phyloP scores from a whole-genome alignment of 2,797 vertebrate species.

The Lacerta bilineata region DNA sequence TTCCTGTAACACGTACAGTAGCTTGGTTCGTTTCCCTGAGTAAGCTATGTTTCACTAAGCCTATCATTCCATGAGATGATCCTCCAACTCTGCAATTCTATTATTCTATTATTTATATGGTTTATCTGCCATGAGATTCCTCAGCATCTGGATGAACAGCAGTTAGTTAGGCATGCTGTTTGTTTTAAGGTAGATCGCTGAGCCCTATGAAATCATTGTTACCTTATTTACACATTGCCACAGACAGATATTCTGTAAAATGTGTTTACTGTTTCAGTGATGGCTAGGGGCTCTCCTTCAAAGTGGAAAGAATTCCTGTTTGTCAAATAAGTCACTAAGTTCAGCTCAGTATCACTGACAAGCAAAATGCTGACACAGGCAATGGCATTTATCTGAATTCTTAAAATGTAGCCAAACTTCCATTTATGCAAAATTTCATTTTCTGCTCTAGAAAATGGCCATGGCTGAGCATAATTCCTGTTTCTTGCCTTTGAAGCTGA shows the following conservation, averaged over 20 bases:
- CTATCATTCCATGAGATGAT: background rate
- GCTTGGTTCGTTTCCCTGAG: background rate
- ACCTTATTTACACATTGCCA: constrained; percentile 27
- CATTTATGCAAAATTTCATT: constrained; percentile 22
- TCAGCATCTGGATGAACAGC: background rate
- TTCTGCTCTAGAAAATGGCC: constrained; percentile 57
- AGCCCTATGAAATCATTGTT: constrained; percentile 37
- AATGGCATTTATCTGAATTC: background rate
- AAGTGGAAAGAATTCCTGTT: background rate
- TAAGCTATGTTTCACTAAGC: background rate
- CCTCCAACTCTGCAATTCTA: no score
- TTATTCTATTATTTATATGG: background rate
- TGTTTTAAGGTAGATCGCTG: constrained; percentile 27
- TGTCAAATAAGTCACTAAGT: constrained; percentile 12
- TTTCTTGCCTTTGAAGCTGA: constrained; percentile 64
- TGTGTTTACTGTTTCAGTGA: background rate
- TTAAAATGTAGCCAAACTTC: background rate
- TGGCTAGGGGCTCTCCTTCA: background rate
- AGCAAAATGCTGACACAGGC: constrained; percentile 21
- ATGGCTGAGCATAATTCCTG: constrained; percentile 48
- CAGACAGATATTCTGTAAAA: background rate
- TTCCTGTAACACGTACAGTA: background rate
- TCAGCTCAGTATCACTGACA: constrained; percentile 19
- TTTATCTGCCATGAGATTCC: background rate
- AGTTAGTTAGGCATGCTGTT: background rate